Evolutionary conservation across 2,113 vertebrate species (phyloP).

Genomic region (Coryphaenoides rupestris): DNA sequence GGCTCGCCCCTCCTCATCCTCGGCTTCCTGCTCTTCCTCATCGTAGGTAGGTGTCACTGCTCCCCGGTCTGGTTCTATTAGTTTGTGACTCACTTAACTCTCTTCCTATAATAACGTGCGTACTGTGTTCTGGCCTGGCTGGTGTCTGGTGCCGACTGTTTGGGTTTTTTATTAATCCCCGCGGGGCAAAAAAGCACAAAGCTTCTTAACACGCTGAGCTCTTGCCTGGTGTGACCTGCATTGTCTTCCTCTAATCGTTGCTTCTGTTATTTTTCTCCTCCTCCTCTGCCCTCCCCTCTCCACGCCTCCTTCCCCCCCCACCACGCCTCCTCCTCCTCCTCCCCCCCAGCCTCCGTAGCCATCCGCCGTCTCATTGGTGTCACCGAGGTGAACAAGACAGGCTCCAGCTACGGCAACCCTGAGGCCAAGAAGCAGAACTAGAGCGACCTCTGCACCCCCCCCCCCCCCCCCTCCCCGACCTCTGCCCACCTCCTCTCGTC

Average conservation of each 20-base stretch:
- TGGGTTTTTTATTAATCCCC: too few species aligned
- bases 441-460: slow-evolving; percentile 34
- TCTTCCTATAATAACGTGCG: too few species aligned
- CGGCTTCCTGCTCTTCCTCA: slow-evolving; percentile 87
- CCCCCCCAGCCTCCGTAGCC: slow-evolving; percentile 85
- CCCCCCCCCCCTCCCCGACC: slow-evolving; percentile 9
- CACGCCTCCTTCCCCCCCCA: background rate
- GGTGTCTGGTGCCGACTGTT: too few species aligned
- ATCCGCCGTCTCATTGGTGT: slow-evolving; percentile 96
- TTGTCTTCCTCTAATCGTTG: background rate
- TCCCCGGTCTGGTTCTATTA: too few species aligned
- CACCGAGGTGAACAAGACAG: slow-evolving; percentile 93
- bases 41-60: slow-evolving; percentile 78
- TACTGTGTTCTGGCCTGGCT: too few species aligned
- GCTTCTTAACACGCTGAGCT: too few species aligned
- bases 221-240: background rate
- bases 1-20: slow-evolving; percentile 94
- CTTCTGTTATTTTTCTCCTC: background rate
- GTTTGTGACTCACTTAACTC: too few species aligned
- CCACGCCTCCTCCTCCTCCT: background rate
- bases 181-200: too few species aligned
- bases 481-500: too few species aligned
- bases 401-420: slow-evolving; percentile 94
- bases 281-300: too few species aligned
- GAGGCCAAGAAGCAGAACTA: slow-evolving; percentile 94